Base-by-base conservation (phyloP, 2,797 vertebrate genomes). In the Liasis olivaceus region DNA sequence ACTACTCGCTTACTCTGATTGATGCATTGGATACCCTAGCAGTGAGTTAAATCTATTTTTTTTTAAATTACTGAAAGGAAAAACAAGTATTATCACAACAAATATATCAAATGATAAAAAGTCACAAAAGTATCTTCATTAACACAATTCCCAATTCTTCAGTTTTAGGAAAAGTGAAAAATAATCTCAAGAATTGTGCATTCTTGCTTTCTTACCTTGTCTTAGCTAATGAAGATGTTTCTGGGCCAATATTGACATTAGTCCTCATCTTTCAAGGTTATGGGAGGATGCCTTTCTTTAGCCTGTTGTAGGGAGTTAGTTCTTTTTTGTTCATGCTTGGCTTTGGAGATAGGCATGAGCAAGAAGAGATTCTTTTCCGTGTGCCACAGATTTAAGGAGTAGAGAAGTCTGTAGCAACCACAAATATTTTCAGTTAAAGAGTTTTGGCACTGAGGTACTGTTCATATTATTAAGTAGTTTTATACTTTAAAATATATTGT, bases 1-100 rank as follows among this genome's bases (percentile, higher is more conserved):
- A 99, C 97, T 99, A 99, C 95, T 99, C 99, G 0, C 97, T 99
- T 89, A 99, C 99, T 2, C 98, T 99, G 89, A 99, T 99, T 3
- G 99, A 99, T 90, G 98, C 98, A 0, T 97, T 99, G 97, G 99
- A 99, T 96, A 99, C 99, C 0, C 96, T 99, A 36, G 98, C 99
- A 97, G 99, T 99, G 98, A 99, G 98, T 85, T 92, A 85, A 92
- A 85, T 81, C 42, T 90, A 17, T 62, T 94, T 90, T 28, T 91
- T 28, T 90, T 42, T 42, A 42, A 63, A 89, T 90, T 94, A 62
- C 20, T 88, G 63, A 72, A 81, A 90, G 69, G 14, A 28, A 66
- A 56, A 69, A 62, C 26, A 90, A 64, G 15, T 88, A 62, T 66
- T 81, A 59, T 60, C n/a, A 85, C 42, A 59, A 54, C 17, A 24